Conservation (phyloP, 2,113 vertebrate genomes). For the Hemibates koningsi region DNA sequence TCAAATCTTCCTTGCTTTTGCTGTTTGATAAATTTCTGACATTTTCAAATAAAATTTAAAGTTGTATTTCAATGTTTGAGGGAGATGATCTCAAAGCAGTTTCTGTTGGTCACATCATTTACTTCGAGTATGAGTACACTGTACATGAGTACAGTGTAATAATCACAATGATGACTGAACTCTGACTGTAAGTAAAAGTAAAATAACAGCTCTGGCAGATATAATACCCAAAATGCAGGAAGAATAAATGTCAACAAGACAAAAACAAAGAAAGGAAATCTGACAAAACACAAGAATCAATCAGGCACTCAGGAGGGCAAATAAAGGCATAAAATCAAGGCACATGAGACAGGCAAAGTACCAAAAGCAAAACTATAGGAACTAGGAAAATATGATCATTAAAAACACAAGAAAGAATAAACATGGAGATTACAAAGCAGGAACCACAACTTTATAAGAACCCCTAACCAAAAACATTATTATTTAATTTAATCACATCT, state of each 20-base stretch:
- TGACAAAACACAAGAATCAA: background rate
- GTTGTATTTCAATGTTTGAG: background rate
- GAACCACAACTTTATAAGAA: background rate
- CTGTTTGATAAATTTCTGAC: background rate
- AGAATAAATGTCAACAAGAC: background rate
- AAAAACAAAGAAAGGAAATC: background rate
- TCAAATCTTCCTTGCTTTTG: rapidly evolving
- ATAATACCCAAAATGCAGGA: background rate
- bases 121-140: background rate
- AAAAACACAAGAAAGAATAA: rapidly evolving
- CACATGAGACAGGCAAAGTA: background rate
- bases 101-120: background rate
- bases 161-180: rapidly evolving
- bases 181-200: background rate
- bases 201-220: background rate
- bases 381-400: background rate
- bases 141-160: background rate
- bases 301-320: background rate
- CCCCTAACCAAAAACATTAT: rapidly evolving
- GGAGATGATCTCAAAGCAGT: background rate
- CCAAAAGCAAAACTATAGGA: rapidly evolving
- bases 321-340: background rate
- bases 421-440: background rate
- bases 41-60: background rate
- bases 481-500: rapidly evolving